phyloP scores from a whole-genome alignment of 2,113 vertebrate species.

The Eulacestoma nigropectus region DNA sequence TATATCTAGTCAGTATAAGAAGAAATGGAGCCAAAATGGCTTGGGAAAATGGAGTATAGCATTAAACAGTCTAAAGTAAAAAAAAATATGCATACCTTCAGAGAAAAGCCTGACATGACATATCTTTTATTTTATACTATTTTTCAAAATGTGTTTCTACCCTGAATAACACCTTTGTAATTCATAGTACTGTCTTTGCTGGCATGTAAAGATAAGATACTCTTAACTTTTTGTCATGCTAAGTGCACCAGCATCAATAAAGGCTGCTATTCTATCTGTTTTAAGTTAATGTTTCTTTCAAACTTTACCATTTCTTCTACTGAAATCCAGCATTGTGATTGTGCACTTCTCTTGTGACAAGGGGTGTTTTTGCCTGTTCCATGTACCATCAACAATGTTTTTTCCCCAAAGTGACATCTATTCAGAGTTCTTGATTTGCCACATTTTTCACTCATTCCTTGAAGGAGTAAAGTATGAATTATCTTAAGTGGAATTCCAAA shows the following conservation, averaged over 20 bases:
- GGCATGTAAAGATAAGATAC: not conserved
- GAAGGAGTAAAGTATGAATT: not conserved
- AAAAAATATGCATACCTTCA: not conserved
- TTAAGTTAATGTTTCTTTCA: not conserved
- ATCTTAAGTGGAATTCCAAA: not conserved
- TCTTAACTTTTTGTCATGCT: not conserved
- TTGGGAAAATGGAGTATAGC: not conserved
- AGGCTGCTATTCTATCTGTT: not conserved
- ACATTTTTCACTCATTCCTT: not conserved
- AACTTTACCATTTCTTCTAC: not conserved
- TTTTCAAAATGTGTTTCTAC: not conserved
- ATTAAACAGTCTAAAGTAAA: not conserved
- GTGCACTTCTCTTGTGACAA: not conserved
- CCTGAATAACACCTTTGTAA: not conserved
- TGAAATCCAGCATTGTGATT: not conserved
- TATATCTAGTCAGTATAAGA: not conserved
- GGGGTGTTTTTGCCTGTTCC: not conserved
- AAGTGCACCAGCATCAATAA: not conserved
- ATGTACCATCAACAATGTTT: not conserved
- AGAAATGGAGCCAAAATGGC: not conserved
- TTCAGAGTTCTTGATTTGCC: not conserved
- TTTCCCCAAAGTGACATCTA: rapidly evolving
- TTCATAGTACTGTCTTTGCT: not conserved
- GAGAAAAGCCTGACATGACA: not conserved
- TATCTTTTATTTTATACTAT: not conserved